Percentiles rank a stretch among this genome's conserved stretches.
These are phyloP conservation scores for Forbesichthys papilliferus DNA, from an alignment of 2,113 vertebrate genomes.

Conservation along the genomic window DNA sequence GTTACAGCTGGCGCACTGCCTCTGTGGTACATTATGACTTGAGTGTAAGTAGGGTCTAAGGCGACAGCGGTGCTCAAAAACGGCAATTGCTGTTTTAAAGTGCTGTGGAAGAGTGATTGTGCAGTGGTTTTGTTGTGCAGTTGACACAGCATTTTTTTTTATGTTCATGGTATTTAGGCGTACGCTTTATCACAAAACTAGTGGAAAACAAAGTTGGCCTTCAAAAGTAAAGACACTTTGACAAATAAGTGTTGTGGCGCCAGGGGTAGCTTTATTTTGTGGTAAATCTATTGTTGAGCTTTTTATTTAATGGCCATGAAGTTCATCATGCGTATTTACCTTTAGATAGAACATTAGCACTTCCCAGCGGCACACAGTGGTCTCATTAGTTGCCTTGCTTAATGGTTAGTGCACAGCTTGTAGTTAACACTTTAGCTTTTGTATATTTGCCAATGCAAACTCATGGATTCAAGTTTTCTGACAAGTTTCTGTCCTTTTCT, in stretches of 20 bases:
- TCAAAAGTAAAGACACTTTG: slow-evolving; percentile 30
- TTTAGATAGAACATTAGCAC: background rate
- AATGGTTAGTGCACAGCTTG: background rate
- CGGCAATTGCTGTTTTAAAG: slow-evolving; percentile 14
- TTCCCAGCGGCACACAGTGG: background rate
- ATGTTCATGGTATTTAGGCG: slow-evolving; percentile 3
- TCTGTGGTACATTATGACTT: slow-evolving; percentile 56
- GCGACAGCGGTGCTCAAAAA: slow-evolving; percentile 58
- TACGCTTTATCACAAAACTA: slow-evolving; percentile 15
- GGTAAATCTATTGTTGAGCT: slow-evolving; percentile 23
- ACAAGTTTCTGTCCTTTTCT: slow-evolving; percentile 1
- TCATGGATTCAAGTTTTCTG: background rate
- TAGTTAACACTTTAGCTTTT: background rate
- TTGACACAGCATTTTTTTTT: slow-evolving; percentile 3
- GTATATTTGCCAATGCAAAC: background rate
- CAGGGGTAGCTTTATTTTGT: slow-evolving; percentile 28
- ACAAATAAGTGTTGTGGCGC: slow-evolving; percentile 38
- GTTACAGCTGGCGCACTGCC: slow-evolving; percentile 37
- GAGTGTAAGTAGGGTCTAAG: slow-evolving; percentile 58
- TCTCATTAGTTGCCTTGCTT: background rate
- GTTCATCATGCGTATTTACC: slow-evolving; percentile 6
- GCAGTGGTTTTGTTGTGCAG: slow-evolving; percentile 26
- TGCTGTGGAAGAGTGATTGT: slow-evolving; percentile 19
- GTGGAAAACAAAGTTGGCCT: slow-evolving; percentile 8
- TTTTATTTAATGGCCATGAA: slow-evolving; percentile 31